Evolutionary conservation across 2,797 vertebrate species (phyloP), one percentile per base, ranked within the genome.

Genomic region (Meda fulgida): DNA sequence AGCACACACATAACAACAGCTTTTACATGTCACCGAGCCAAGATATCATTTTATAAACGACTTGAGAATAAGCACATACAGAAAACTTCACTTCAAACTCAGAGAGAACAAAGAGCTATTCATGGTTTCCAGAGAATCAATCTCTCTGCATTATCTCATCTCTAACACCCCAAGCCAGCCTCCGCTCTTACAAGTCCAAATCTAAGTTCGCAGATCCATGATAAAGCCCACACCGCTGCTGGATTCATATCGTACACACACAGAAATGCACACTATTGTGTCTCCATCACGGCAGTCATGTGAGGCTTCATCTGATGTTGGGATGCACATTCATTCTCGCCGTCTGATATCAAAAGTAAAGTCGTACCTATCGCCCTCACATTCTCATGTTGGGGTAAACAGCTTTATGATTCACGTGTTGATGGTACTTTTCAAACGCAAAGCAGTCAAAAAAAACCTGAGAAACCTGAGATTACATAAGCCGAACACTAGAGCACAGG

Each of bases 201-300:
- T 36, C 43, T 3, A 69, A 53, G 48, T 70, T 72, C 31, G 29
- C 63, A 40, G 66, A 81, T 63, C 43, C 63, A 34, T 51, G 78
- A 81, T 72, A 82, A 82, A 86, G 84, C 69, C 73, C 75, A 76
- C 51, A 86, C 60, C 70, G 8, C 13, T 79, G 46, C 60, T 70
- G 43, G 75, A 86, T 67, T 71, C 83, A 84, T 63, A n/a, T 14
- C 51, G 26, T 36, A 51, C 53, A 81, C 66, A 53, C 82, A 81
- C 66, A 81, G 14, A 81, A 58, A 55, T 16, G 65, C 77, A 78
- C 43, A 58, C 14, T 34, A 71, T 66, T 75, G 19, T 67, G 75
- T 82, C 73, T 69, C 21, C 34, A 67, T 53, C 63, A 43, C 7
- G 7, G n/a, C 34, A 58, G 18, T 58, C 63, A 40, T 66, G 81